These are phyloP conservation scores for Manis pentadactyla DNA, from an alignment of 2,797 vertebrate genomes.

Conservation along the genomic window DNA sequence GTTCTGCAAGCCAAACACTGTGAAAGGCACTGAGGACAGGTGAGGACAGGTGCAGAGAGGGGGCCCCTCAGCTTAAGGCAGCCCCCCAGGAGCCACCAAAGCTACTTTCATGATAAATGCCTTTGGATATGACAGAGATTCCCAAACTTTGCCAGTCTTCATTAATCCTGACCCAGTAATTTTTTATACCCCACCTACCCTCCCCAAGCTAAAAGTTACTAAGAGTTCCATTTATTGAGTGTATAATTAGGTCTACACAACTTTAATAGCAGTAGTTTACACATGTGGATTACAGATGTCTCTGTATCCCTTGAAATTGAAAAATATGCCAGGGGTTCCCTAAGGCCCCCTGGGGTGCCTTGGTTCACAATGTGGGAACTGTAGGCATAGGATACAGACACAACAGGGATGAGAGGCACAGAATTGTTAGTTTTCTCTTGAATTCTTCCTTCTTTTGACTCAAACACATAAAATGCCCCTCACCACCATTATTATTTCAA, in stretches of 20 bases:
- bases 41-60: fast-evolving
- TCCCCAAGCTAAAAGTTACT: too few species aligned
- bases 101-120: not conserved
- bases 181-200: too few species aligned
- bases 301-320: not conserved
- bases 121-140: not conserved
- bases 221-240: too few species aligned
- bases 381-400: not conserved
- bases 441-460: not conserved
- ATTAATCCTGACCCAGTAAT: too few species aligned
- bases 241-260: too few species aligned
- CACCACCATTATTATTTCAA: not conserved
- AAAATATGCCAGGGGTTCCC: not conserved
- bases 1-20: constrained; percentile 95
- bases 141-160: not conserved
- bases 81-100: not conserved
- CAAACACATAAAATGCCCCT: not conserved
- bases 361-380: not conserved
- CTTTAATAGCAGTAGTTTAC: too few species aligned
- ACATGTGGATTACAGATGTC: not conserved
- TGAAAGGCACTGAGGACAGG: constrained; percentile 12
- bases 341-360: too few species aligned
- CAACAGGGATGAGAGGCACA: not conserved
- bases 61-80: too few species aligned
- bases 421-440: not conserved